phyloP scores from a whole-genome alignment of 2,888 invertebrate species.

The Abrostola triplasia region DNA sequence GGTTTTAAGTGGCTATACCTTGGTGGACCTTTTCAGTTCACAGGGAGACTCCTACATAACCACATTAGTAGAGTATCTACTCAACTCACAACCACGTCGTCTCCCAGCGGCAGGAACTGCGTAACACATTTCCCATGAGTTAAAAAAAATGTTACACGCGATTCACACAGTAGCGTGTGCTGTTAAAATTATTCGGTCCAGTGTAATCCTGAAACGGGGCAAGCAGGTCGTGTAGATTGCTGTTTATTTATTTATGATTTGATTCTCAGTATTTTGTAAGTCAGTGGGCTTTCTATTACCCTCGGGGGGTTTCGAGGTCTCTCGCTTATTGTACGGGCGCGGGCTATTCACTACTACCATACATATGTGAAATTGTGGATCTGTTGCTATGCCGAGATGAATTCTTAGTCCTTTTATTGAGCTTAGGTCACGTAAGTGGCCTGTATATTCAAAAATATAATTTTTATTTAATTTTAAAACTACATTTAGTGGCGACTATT shows the following conservation, averaged over 20 bases:
- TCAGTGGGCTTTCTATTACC: conserved; percentile 41
- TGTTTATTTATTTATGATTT: conserved; percentile 52
- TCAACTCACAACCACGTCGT: too few relatives aligned
- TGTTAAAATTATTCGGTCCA: conserved; percentile 28
- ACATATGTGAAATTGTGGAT: conserved; percentile 7
- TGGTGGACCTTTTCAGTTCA: too few relatives aligned
- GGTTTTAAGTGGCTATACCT: too few relatives aligned
- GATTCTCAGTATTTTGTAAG: conserved; percentile 51
- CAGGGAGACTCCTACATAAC: too few relatives aligned
- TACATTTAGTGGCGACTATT: too few relatives aligned
- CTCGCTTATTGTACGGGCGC: conserved; percentile 16
- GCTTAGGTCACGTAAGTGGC: not conserved
- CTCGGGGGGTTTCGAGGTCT: conserved; percentile 18
- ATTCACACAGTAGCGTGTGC: not conserved
- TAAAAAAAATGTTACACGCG: not conserved
- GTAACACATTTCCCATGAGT: too few relatives aligned
- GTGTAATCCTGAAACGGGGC: conserved; percentile 20
- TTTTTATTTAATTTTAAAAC: too few relatives aligned
- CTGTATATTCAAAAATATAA: not conserved
- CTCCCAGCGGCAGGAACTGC: too few relatives aligned
- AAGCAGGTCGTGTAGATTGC: conserved; percentile 50
- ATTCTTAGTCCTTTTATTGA: not conserved
- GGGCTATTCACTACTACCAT: conserved; percentile 23
- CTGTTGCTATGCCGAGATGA: not conserved
- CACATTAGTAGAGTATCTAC: too few relatives aligned